phyloP scores from a whole-genome alignment of 2,113 vertebrate genomes.

The Passerina amoena region DNA sequence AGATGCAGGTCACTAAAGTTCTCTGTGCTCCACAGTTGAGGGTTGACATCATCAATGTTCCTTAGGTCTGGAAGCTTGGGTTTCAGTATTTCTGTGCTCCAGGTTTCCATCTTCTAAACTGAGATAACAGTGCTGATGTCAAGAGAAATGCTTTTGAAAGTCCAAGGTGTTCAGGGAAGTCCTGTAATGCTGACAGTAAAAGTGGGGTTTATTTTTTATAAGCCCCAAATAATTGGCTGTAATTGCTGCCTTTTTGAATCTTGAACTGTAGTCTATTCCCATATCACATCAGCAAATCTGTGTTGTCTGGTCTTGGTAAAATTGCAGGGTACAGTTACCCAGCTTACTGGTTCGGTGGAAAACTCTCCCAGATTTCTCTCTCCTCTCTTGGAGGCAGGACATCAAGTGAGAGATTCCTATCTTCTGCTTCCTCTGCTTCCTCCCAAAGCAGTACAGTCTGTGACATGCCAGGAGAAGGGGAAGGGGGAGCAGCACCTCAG shows the following conservation, averaged over 20 bases:
- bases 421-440: background rate
- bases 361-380: background rate
- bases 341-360: background rate
- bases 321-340: background rate
- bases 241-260: background rate
- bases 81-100: background rate
- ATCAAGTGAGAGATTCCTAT: background rate
- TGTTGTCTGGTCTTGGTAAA: background rate
- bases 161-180: background rate
- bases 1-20: background rate
- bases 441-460: background rate
- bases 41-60: background rate
- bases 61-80: background rate
- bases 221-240: background rate
- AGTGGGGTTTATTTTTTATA: background rate
- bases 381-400: background rate
- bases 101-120: background rate
- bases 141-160: background rate
- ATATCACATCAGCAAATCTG: background rate
- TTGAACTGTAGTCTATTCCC: background rate
- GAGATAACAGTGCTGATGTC: background rate
- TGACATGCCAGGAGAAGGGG: background rate
- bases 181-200: background rate
- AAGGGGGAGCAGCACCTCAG: background rate
- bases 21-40: background rate